phyloP scores from a whole-genome alignment of 2,797 vertebrate species.

The Hypotaenidia philippensis region DNA sequence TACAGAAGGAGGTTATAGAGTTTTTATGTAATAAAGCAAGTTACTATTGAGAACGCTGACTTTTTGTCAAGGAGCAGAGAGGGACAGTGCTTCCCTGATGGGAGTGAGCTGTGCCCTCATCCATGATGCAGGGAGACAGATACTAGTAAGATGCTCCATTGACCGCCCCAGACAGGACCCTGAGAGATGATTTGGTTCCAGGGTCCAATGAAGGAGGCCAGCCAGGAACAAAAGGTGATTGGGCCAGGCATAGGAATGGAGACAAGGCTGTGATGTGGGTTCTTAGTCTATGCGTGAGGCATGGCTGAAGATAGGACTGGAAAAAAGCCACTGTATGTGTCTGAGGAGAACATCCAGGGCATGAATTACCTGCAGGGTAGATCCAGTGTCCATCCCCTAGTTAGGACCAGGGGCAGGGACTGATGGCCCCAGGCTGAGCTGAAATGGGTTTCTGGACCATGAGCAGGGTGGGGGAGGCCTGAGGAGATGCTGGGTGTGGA shows the following conservation, averaged over 20 bases:
- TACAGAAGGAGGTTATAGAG: not conserved
- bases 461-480: not conserved
- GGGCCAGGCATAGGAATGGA: not conserved
- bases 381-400: not conserved
- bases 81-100: not conserved
- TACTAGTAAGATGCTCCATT: not conserved
- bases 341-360: not conserved
- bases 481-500: not conserved
- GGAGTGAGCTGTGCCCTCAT: not conserved
- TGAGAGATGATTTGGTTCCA: not conserved
- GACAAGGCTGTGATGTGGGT: not conserved
- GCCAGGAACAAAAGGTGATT: not conserved
- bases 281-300: not conserved
- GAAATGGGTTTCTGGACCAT: not conserved
- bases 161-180: not conserved
- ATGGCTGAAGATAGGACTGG: not conserved
- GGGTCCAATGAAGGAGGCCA: not conserved
- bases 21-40: not conserved
- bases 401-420: not conserved
- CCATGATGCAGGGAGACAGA: rapidly evolving
- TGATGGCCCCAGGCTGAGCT: not conserved
- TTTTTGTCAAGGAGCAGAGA: not conserved
- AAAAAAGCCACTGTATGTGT: not conserved
- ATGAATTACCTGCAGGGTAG: rapidly evolving
- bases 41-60: not conserved